Percentiles rank a stretch among this genome's conserved stretches.
phyloP scores from a whole-genome alignment of 2,113 vertebrate species.

The Pundamilia nyererei region DNA sequence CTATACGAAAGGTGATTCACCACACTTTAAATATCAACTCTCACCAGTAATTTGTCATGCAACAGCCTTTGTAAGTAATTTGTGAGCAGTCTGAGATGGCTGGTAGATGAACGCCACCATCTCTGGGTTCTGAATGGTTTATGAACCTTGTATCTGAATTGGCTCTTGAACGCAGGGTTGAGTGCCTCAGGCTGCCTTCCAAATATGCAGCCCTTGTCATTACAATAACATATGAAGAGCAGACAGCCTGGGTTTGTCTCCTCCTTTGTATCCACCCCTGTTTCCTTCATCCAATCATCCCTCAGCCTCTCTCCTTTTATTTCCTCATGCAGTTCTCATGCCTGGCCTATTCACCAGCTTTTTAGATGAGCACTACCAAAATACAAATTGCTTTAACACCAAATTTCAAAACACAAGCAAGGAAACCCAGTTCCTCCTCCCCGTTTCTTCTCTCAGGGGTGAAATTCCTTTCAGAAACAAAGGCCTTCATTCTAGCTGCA shows the following conservation, averaged over 20 bases:
- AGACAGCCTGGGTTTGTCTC: conserved; percentile 16
- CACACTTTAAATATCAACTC: background rate
- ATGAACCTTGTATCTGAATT: conserved; percentile 26
- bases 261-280: background rate
- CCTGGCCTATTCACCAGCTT: background rate
- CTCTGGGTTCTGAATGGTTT: background rate
- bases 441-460: background rate
- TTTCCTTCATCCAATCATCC: background rate
- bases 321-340: background rate
- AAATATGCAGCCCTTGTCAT: conserved; percentile 15
- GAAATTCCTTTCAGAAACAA: conserved; percentile 29
- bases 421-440: background rate
- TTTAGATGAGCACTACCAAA: background rate
- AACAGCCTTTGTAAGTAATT: background rate
- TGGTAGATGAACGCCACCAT: background rate
- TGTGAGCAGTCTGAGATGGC: background rate
- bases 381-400: background rate
- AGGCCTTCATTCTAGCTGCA: conserved; percentile 11
- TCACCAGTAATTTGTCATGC: background rate
- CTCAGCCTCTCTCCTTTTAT: background rate
- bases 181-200: conserved; percentile 13
- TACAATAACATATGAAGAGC: conserved; percentile 30
- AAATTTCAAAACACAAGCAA: background rate
- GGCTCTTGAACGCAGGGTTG: conserved; percentile 18
- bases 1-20: background rate